Evolutionary conservation across 2,888 invertebrate genomes (phyloP).

Genomic region (Achlya flavicornis): DNA sequence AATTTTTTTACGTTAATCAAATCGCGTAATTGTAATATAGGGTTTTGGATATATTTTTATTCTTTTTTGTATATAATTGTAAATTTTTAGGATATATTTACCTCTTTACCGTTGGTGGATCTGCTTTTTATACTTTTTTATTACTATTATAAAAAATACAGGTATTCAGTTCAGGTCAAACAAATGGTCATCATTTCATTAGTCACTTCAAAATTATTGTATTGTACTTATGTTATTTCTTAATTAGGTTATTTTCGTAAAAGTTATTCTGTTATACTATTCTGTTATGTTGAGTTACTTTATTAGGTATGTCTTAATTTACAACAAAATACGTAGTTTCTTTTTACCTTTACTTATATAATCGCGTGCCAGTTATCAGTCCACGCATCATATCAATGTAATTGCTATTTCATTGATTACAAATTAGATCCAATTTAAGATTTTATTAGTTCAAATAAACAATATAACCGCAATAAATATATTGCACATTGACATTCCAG

Average conservation of each 20-base stretch:
- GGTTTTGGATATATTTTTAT: constrained; percentile 72
- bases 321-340: background rate
- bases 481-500: constrained; percentile 44
- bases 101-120: constrained; percentile 64
- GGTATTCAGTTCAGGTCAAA: constrained; percentile 44
- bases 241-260: constrained; percentile 13
- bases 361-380: background rate
- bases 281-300: constrained; percentile 7
- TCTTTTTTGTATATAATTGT: constrained; percentile 79
- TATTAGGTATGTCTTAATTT: constrained; percentile 3
- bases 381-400: background rate
- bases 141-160: constrained; percentile 26
- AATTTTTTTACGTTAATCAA: constrained; percentile 59
- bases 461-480: too few species aligned
- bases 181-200: constrained; percentile 42
- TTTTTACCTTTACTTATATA: background rate
- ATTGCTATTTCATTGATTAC: background rate
- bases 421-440: constrained; percentile 6
- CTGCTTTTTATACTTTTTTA: constrained; percentile 66
- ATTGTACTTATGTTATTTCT: constrained; percentile 34
- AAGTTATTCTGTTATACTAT: constrained; percentile 1
- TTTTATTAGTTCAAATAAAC: background rate
- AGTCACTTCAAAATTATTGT: constrained; percentile 33
- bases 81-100: constrained; percentile 74
- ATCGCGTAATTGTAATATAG: constrained; percentile 62